These are phyloP conservation scores for Pristionchus fissidentatus DNA, from an alignment of 2,888 invertebrate genomes.

Conservation along the genomic window DNA sequence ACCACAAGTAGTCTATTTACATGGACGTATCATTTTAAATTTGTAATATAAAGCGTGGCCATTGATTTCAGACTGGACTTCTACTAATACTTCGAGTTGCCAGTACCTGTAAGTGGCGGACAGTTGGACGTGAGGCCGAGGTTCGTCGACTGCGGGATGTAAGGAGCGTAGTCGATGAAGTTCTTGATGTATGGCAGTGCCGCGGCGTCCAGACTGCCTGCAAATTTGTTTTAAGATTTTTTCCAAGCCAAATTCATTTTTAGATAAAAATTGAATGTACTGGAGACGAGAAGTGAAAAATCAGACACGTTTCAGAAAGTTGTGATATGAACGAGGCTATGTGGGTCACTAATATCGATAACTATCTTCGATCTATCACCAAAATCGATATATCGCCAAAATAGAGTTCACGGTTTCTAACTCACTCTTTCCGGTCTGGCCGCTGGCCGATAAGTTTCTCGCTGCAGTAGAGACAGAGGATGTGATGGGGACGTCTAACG, in stretches of 20 bases:
- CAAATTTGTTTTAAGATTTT: background rate
- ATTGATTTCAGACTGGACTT: too few relatives aligned
- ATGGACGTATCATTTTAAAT: too few relatives aligned
- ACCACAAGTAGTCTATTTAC: too few relatives aligned
- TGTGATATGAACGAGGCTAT: background rate
- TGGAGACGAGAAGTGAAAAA: background rate
- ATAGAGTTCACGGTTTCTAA: background rate
- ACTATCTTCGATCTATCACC: background rate
- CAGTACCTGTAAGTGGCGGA: too few relatives aligned
- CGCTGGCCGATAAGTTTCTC: background rate
- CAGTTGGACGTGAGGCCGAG: too few relatives aligned
- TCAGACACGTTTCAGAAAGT: too few relatives aligned
- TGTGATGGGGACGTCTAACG: background rate
- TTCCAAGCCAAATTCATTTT: too few relatives aligned
- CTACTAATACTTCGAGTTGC: too few relatives aligned
- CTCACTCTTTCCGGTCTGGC: conserved; percentile 1
- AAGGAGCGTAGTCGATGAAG: conserved; percentile 58
- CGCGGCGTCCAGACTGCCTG: conserved; percentile 33
- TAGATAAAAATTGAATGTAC: background rate
- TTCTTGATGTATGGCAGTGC: conserved; percentile 57
- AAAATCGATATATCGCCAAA: background rate
- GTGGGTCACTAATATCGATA: too few relatives aligned
- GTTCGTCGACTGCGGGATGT: conserved; percentile 50
- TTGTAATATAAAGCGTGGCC: too few relatives aligned
- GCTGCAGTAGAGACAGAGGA: background rate